Evolutionary conservation across 1,140 invertebrate genomes (phyloP).

Genomic region (Sipha flava): DNA sequence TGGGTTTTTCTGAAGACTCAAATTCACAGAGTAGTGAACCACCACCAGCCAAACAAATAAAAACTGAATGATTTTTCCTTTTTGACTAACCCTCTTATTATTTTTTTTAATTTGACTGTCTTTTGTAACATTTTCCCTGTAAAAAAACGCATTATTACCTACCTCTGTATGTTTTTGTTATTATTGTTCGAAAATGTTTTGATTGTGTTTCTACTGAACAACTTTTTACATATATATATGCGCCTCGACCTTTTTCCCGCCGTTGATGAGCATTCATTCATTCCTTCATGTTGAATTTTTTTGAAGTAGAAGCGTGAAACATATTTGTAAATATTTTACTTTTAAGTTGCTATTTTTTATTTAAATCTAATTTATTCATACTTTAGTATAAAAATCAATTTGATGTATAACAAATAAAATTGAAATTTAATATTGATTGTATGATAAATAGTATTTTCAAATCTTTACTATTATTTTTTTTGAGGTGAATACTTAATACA

Average conservation of each 20-base stretch:
- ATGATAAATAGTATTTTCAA: not conserved
- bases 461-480: too few species aligned
- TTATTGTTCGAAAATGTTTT: not conserved
- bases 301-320: not conserved
- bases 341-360: constrained; percentile 20
- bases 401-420: not conserved
- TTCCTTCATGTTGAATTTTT: not conserved
- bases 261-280: not conserved
- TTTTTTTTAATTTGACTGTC: not conserved
- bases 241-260: not conserved
- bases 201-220: not conserved
- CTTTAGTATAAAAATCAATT: not conserved
- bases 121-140: not conserved
- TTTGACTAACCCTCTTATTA: not conserved
- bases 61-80: constrained; percentile 50
- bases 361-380: constrained; percentile 17
- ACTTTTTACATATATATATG: not conserved
- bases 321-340: constrained; percentile 15
- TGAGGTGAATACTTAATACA: too few species aligned
- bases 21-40: constrained; percentile 79
- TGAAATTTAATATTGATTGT: not conserved
- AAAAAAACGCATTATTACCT: not conserved
- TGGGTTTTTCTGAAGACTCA: constrained; percentile 81
- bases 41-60: constrained; percentile 63
- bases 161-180: constrained; percentile 7